A percentile compares a stretch with the other conserved stretches of the same genome.
phyloP scores from a whole-genome alignment of 2,797 vertebrate species.

The Echiichthys vipera region DNA sequence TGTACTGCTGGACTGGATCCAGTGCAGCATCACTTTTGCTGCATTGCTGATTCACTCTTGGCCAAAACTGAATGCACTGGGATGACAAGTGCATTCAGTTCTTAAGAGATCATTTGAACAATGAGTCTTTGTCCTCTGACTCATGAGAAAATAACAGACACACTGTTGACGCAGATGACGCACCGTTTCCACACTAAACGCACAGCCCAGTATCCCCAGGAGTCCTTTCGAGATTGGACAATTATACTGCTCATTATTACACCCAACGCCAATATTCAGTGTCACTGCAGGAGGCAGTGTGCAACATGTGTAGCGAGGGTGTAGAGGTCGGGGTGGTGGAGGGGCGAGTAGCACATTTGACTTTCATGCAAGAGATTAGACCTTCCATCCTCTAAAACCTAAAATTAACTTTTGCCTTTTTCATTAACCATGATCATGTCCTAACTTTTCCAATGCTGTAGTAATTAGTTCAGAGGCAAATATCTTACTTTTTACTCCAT shows the following conservation, averaged over 20 bases:
- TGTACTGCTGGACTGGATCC: constrained; percentile 53
- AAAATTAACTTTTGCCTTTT: not conserved
- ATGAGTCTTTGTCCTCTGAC: constrained; percentile 1
- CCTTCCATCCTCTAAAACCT: too few relatives aligned
- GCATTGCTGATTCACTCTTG: constrained; percentile 59
- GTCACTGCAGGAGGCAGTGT: not conserved
- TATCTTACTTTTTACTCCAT: too few relatives aligned
- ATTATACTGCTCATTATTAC: not conserved
- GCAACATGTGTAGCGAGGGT: not conserved
- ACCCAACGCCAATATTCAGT: not conserved
- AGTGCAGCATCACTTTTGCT: constrained; percentile 54
- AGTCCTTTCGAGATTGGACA: not conserved
- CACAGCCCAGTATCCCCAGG: not conserved
- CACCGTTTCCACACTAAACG: not conserved
- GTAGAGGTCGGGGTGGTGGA: not conserved
- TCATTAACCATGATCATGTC: not conserved
- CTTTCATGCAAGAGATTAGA: not conserved
- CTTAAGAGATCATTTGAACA: not conserved
- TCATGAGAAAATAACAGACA: constrained; percentile 1
- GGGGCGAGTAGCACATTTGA: not conserved
- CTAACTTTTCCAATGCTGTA: not conserved
- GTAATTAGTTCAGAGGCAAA: not conserved
- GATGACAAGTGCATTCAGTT: not conserved
- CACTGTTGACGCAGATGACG: too few relatives aligned
- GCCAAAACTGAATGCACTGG: constrained; percentile 18